Evolutionary conservation across 2,797 vertebrate species (phyloP).

Genomic region (Megalops cyprinoides): DNA sequence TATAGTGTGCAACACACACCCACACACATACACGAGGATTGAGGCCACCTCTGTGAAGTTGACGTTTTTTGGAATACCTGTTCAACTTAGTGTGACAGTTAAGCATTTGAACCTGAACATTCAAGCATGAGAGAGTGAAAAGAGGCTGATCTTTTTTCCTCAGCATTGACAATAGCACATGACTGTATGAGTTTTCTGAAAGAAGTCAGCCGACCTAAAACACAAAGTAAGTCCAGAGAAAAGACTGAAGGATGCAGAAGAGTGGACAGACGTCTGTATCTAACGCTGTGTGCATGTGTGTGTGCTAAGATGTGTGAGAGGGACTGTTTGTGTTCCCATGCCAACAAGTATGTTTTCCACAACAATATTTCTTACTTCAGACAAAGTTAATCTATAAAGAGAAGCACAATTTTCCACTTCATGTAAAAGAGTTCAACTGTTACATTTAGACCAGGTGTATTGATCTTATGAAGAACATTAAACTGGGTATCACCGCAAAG

Average conservation of each 20-base stretch:
- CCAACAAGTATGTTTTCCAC: slow-evolving; percentile 14
- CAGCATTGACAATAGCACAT: not conserved
- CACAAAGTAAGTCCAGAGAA: not conserved
- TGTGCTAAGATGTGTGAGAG: not conserved
- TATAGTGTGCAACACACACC: not conserved
- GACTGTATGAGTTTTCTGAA: not conserved
- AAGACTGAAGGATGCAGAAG: slow-evolving; percentile 11
- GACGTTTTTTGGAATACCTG: not conserved
- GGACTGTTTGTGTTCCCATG: slow-evolving; percentile 18
- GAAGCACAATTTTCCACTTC: slow-evolving; percentile 4
- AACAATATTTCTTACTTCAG: not conserved
- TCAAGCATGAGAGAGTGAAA: slow-evolving; percentile 1
- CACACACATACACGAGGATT: not conserved
- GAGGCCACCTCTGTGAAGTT: too few relatives aligned
- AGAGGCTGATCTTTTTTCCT: not conserved
- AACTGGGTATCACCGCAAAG: not conserved
- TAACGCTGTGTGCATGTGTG: slow-evolving; percentile 29
- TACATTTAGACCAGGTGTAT: not conserved
- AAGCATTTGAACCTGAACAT: not conserved
- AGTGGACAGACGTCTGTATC: not conserved
- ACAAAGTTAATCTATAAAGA: slow-evolving; percentile 18
- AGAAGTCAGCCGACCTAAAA: not conserved
- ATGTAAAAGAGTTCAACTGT: not conserved
- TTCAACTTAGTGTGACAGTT: not conserved
- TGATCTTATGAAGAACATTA: not conserved